phyloP scores from a whole-genome alignment of 2,888 invertebrate species.

The Colletes collaris region DNA sequence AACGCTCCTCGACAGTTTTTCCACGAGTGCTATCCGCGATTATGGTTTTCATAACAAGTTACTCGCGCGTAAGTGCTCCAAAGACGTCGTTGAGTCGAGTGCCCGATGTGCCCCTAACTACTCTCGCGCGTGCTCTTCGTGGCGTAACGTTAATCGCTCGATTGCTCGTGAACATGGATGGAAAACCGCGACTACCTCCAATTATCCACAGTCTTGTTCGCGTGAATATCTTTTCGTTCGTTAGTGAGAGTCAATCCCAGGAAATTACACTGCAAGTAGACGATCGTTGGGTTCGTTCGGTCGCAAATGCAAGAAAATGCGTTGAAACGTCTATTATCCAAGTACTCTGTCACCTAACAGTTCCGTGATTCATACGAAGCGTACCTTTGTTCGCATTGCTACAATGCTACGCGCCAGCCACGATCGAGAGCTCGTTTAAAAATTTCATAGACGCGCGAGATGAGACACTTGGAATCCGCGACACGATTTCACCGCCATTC shows the following conservation, averaged over 20 bases:
- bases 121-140: conserved; percentile 17
- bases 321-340: no score
- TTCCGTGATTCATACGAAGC: no score
- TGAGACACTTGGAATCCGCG: background rate
- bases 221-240: background rate
- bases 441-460: background rate
- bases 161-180: conserved; percentile 39
- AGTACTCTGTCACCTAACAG: no score
- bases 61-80: conserved; percentile 29
- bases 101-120: conserved; percentile 32
- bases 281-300: no score
- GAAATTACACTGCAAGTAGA: no score
- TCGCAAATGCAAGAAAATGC: no score
- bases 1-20: conserved; percentile 42
- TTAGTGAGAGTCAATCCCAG: background rate
- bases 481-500: background rate
- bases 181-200: conserved; percentile 27
- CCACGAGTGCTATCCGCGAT: conserved; percentile 41
- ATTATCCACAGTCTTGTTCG: conserved; percentile 10
- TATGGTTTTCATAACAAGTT: conserved; percentile 47
- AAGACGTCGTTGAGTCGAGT: conserved; percentile 56
- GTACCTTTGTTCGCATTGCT: no score
- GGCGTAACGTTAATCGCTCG: conserved; percentile 38
- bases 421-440: no score
- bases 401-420: background rate